Percentiles rank a stretch among this genome's conserved stretches.
Conservation (phyloP, 2,797 vertebrate species). For the Gobio occitaniae region DNA sequence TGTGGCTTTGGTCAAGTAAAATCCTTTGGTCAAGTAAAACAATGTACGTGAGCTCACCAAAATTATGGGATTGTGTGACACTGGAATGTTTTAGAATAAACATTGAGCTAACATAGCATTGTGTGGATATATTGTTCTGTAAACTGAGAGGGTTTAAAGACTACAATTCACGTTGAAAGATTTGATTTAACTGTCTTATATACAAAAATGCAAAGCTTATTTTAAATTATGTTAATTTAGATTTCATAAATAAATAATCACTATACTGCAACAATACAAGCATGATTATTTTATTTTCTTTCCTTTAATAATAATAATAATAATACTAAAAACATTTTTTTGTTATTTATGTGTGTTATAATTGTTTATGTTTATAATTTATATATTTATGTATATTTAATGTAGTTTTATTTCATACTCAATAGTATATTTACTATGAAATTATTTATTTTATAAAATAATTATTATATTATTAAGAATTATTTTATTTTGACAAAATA, state of each 20-base stretch:
- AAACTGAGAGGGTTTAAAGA: not conserved
- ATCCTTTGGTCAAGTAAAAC: not conserved
- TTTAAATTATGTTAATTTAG: not conserved
- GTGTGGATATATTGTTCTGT: not conserved
- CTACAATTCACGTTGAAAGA: not conserved
- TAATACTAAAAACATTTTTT: no score
- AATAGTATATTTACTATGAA: no score
- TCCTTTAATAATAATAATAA: not conserved
- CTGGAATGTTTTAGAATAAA: constrained; percentile 31
- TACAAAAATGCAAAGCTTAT: not conserved
- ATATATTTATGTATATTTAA: not conserved
- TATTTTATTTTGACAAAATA: no score
- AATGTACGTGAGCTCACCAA: not conserved
- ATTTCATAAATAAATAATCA: not conserved
- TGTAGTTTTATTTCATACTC: no score
- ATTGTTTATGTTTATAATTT: not conserved
- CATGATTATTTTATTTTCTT: not conserved
- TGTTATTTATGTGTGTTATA: not conserved
- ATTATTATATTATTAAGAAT: no score
- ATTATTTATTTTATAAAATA: no score
- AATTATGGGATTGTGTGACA: not conserved
- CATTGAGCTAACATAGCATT: constrained; percentile 8
- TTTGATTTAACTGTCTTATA: not conserved
- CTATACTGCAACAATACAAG: not conserved
- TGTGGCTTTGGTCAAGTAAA: not conserved